Conservation (phyloP, 2,888 invertebrate genomes). For the Formica aserva region DNA sequence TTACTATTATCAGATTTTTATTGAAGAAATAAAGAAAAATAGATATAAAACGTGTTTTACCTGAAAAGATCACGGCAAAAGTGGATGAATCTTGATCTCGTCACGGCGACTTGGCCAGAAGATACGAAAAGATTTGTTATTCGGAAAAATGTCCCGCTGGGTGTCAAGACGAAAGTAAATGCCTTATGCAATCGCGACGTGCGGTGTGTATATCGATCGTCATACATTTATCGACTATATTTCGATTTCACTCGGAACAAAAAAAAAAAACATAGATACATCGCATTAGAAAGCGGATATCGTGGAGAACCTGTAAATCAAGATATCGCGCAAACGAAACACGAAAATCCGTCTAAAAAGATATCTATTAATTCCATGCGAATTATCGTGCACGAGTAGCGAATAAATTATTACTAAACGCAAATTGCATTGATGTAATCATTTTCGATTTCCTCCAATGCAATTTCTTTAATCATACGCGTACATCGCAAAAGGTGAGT, state of each 20-base stretch:
- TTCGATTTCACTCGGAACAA: constrained; percentile 71
- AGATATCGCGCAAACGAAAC: constrained; percentile 66
- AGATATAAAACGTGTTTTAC: constrained; percentile 6
- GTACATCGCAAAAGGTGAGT: background rate
- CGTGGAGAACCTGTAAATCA: constrained; percentile 80
- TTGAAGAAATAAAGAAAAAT: background rate
- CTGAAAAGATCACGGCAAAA: constrained; percentile 29
- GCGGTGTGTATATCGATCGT: constrained; percentile 45
- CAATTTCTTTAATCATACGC: constrained; percentile 21
- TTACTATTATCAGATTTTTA: constrained; percentile 12
- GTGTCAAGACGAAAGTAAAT: constrained; percentile 65
- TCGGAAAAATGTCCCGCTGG: constrained; percentile 57
- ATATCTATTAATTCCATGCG: background rate
- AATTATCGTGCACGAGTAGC: constrained; percentile 34
- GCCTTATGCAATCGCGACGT: constrained; percentile 61
- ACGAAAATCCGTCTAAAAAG: constrained; percentile 58
- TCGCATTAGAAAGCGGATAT: constrained; percentile 82
- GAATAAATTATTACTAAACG: constrained; percentile 64
- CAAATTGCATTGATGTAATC: constrained; percentile 17
- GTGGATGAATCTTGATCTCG: constrained; percentile 59
- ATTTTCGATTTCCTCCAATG: constrained; percentile 18
- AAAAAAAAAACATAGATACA: constrained; percentile 59
- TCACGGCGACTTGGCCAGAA: constrained; percentile 53
- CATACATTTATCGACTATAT: constrained; percentile 65
- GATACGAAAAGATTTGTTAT: constrained; percentile 63